Evolutionary conservation across 1,140 invertebrate genomes (phyloP).

Genomic region (Pogonus chalceus): DNA sequence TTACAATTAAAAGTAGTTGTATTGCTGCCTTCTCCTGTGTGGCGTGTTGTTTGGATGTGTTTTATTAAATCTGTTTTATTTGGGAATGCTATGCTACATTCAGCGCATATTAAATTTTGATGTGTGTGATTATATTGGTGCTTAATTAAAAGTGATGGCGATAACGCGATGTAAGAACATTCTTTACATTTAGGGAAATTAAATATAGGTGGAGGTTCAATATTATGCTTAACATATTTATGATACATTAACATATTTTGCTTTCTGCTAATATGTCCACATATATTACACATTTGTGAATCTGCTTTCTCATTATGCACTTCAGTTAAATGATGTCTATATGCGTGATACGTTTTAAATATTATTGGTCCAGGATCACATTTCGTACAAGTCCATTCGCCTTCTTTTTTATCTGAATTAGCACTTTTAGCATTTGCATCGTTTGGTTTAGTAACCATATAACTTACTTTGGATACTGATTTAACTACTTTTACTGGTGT

Average conservation of each 20-base stretch:
- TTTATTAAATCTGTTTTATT: conserved; percentile 37
- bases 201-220: conserved; percentile 57
- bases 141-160: conserved; percentile 51
- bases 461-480: conserved; percentile 10
- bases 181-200: conserved; percentile 65
- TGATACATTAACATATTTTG: conserved; percentile 70
- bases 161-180: conserved; percentile 64
- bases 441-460: conserved; percentile 8
- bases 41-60: conserved; percentile 46
- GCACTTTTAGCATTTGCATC: conserved; percentile 14
- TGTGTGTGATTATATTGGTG: conserved; percentile 50
- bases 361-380: conserved; percentile 54
- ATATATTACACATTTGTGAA: conserved; percentile 70
- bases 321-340: conserved; percentile 68
- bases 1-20: conserved; percentile 47
- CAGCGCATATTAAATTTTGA: conserved; percentile 36
- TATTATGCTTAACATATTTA: conserved; percentile 67
- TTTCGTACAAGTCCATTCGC: conserved; percentile 57
- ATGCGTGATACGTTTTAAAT: conserved; percentile 67
- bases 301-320: conserved; percentile 72
- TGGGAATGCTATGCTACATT: conserved; percentile 43
- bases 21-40: conserved; percentile 39
- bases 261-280: conserved; percentile 65
- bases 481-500: conserved; percentile 10
- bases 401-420: conserved; percentile 29